Evolutionary conservation across 1,140 invertebrate genomes (phyloP), one percentile per base, ranked within the genome.

Genomic region (Panulirus ornatus): DNA sequence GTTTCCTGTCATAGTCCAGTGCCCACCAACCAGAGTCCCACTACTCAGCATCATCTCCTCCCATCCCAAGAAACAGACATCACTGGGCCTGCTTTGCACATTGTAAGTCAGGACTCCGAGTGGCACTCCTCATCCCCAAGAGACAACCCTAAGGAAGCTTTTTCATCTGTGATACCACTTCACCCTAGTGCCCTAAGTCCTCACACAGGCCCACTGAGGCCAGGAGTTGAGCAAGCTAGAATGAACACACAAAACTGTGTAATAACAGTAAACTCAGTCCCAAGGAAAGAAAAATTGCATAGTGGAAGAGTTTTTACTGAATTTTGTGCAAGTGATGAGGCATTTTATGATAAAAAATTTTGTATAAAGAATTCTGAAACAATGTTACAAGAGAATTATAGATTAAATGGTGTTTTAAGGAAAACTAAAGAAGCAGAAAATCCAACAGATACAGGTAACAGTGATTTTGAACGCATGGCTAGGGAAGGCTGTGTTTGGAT

Each of bases 131-230:
- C 79, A 51, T 83, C 88, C 78, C 88, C 88, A 83, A 89, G 88
- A 89, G 79, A 89, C 79, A 89, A 89, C 79, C 88, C 79, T 51
- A 89, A 89, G 88, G 88, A 89, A 89, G 88, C 88, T 89, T 89
- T 82, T 89, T 89, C 88, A 89, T 84, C 88, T 89, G 88, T 89
- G 88, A 89, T 89, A 89, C 88, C 88, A 83, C 58, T 89, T 89
- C 88, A 89, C 88, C 88, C 88, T 89, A 89, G 88, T 89, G 88
- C 88, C 88, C 88, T 89, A 89, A 89, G 81, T 75, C 81, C 88
- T 89, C 78, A 89, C 44, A 73, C 88, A 54, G 71, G 88, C 81
- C 79, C 88, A 42, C 51, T 89, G 79, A 34, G 66, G 81, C 79
- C 79, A 54, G 81, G 47, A 75, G 78, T 70, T 54, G 79, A 83